phyloP scores from a whole-genome alignment of 2,888 invertebrate genomes.

The Prionchulus punctatus region DNA sequence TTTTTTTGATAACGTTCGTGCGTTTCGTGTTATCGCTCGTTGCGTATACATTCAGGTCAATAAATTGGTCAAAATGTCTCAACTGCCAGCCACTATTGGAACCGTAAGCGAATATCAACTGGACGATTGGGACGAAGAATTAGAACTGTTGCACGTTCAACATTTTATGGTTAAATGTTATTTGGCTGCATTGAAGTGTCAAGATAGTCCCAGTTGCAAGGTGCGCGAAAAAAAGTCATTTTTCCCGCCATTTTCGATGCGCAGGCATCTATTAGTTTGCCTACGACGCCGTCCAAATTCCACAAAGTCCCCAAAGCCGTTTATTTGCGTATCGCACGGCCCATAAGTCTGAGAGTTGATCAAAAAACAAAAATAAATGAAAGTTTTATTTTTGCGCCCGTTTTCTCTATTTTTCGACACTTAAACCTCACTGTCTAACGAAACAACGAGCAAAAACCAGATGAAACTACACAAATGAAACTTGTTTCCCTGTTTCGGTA shows the following conservation, averaged over 20 bases:
- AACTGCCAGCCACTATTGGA: slow-evolving; percentile 12
- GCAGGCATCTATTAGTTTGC: no score
- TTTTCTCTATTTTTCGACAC: no score
- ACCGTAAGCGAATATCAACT: slow-evolving; percentile 9
- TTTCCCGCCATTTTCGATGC: no score
- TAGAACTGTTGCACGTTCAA: slow-evolving; percentile 8
- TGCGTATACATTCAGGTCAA: slow-evolving; percentile 7
- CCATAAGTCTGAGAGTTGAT: no score
- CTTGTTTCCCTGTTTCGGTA: no score
- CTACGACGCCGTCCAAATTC: neutral
- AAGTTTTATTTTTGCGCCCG: no score
- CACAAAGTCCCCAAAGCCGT: neutral
- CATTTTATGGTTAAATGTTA: slow-evolving; percentile 9
- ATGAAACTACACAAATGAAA: no score
- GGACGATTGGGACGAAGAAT: slow-evolving; percentile 12
- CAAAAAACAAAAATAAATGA: no score
- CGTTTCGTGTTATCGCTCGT: neutral
- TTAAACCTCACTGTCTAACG: no score
- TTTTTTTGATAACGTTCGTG: neutral
- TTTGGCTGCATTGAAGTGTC: slow-evolving; percentile 6
- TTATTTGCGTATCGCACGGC: no score
- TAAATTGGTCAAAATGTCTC: slow-evolving; percentile 11
- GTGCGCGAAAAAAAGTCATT: no score
- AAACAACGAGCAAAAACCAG: no score
- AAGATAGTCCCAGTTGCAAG: slow-evolving; percentile 12